A percentile compares a stretch with the other conserved stretches of the same genome.
phyloP scores from a whole-genome alignment of 1,140 invertebrate species.

The Trissolcus basalis region DNA sequence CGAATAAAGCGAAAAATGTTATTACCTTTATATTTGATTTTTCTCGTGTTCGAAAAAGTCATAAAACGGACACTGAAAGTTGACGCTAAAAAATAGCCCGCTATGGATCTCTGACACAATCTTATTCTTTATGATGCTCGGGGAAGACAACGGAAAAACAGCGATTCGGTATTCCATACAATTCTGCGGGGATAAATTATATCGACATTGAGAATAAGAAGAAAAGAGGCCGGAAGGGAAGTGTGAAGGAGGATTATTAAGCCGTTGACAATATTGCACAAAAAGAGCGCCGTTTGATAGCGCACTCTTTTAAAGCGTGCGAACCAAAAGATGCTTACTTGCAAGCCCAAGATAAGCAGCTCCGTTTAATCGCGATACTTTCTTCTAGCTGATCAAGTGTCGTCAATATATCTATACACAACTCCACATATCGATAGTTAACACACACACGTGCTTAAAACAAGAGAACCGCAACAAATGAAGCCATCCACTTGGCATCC shows the following conservation, averaged over 20 bases:
- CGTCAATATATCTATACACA: constrained; percentile 52
- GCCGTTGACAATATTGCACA: constrained; percentile 32
- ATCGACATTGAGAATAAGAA: constrained; percentile 3
- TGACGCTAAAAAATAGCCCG: no score
- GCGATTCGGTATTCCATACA: no score
- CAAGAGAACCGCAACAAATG: constrained; percentile 52
- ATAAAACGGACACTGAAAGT: no score
- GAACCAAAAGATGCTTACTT: constrained; percentile 49
- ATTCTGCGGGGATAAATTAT: constrained; percentile 27
- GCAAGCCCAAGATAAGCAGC: constrained; percentile 41
- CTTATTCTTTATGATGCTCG: no score
- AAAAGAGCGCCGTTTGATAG: constrained; percentile 32
- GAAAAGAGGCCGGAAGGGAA: constrained; percentile 8
- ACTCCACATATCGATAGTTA: constrained; percentile 44
- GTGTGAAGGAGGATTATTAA: constrained; percentile 37
- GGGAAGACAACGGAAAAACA: no score
- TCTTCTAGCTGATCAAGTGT: constrained; percentile 69
- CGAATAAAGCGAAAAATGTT: no score
- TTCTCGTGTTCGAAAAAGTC: no score
- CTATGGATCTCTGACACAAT: no score
- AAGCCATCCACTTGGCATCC: constrained; percentile 67
- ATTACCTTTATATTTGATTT: no score
- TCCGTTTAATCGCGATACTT: constrained; percentile 18
- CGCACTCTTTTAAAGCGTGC: constrained; percentile 28
- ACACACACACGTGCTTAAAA: constrained; percentile 51